These are phyloP conservation scores for Chromis chromis DNA, from an alignment of 2,797 vertebrate species.

Conservation along the genomic window DNA sequence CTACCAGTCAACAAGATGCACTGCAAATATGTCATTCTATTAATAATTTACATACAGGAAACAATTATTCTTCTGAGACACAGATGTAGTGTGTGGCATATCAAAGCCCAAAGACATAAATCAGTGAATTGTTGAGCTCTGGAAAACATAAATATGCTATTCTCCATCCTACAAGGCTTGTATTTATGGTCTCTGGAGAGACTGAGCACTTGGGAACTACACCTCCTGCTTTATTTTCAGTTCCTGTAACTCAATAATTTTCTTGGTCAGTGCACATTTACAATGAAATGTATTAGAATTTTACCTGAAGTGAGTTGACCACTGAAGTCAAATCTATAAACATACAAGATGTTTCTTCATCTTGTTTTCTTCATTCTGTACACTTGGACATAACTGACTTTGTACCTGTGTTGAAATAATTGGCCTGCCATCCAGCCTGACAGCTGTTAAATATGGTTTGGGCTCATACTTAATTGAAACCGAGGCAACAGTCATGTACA, in stretches of 20 bases:
- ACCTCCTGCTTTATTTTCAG: constrained; percentile 27
- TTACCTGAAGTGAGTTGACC: constrained; percentile 49
- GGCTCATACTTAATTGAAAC: constrained; percentile 63
- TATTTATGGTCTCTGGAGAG: constrained; percentile 41
- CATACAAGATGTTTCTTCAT: constrained; percentile 19
- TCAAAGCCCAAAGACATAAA: constrained; percentile 36
- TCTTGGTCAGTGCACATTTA: constrained; percentile 56
- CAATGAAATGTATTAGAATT: constrained; percentile 49
- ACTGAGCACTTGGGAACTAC: constrained; percentile 21
- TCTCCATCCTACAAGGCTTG: constrained; percentile 42
- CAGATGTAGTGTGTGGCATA: constrained; percentile 65
- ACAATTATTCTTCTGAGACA: constrained; percentile 49
- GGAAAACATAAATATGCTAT: constrained; percentile 54
- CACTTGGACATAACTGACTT: constrained; percentile 39
- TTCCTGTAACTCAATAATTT: constrained; percentile 23
- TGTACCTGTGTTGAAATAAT: constrained; percentile 56
- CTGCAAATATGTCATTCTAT: constrained; percentile 62
- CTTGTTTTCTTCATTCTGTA: constrained; percentile 46
- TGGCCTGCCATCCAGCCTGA: constrained; percentile 43
- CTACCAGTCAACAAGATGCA: constrained; percentile 61
- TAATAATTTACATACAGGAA: constrained; percentile 69
- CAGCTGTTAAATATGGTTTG: constrained; percentile 52
- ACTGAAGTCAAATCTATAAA: constrained; percentile 30
- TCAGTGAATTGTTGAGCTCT: constrained; percentile 38
- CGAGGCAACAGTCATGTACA: constrained; percentile 52